A percentile compares a stretch with the other conserved stretches of the same genome.
Evolutionary conservation across 2,888 invertebrate species (phyloP).

Genomic region (Rhingia campestris): DNA sequence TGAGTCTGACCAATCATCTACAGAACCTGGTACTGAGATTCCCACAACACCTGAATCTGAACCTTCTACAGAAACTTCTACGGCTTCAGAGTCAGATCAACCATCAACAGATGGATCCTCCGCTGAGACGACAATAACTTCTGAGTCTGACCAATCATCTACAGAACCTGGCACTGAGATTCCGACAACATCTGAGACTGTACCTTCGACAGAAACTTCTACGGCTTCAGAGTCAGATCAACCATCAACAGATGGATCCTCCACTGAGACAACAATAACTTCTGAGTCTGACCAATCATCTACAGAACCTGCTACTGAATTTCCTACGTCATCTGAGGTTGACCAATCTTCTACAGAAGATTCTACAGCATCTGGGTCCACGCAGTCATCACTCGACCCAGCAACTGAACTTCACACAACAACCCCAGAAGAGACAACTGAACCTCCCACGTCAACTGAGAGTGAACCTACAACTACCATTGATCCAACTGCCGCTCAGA

Average conservation of each 20-base stretch:
- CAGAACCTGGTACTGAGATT: background rate
- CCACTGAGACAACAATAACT: background rate
- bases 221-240: background rate
- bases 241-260: background rate
- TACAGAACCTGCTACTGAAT: background rate
- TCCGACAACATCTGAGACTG: background rate
- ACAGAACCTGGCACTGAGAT: background rate
- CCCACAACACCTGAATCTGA: background rate
- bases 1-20: background rate
- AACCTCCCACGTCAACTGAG: conserved; percentile 1
- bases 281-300: background rate
- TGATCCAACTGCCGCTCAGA: conserved; percentile 13
- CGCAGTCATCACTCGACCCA: background rate
- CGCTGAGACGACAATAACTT: background rate
- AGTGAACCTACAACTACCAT: conserved; percentile 1
- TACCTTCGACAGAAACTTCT: background rate
- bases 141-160: background rate
- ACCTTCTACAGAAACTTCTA: background rate
- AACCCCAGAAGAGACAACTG: background rate
- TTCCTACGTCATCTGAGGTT: too few species aligned
- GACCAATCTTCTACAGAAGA: too few species aligned
- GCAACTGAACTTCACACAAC: background rate
- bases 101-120: background rate
- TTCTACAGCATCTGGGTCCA: background rate
- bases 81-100: background rate